Base-by-base conservation (phyloP, 1,140 invertebrate species). In the Aphelenchoides fujianensis region DNA sequence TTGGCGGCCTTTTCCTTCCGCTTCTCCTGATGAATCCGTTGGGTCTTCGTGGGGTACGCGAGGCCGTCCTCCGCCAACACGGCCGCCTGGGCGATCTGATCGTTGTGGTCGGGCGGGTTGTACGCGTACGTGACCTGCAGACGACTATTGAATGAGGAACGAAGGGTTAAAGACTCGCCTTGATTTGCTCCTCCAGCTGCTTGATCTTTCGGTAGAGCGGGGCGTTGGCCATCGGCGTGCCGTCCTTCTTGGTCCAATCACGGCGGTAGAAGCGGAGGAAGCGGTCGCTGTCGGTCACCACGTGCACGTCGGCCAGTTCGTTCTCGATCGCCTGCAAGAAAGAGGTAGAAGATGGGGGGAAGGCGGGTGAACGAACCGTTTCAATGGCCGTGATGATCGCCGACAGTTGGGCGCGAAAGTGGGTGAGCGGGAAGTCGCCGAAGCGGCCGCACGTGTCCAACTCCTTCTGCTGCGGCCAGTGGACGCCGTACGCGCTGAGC, bases 241-340 rank as follows among this genome's bases (percentile, higher is more conserved):
- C 69, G 52, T 70, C 34, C 9, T 30, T 34, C 23, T 70, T 70
- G 2, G 30, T 69, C 69, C 69, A 70, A 16, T 68, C 37, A 9
- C 2, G 3, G 23, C 31, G 19, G 61, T 70, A 37, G 34, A 36
- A 37, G 28, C 35, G 27, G 32, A 70, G 27, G 35, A 70, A 70
- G 1, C 54, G 19, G 23, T 69, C 9, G 1, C 19, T 28, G 2
- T 70, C 69, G 31, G 31, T 37, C 12, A 70, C 61, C n/a, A 70
- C 54, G 16, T 28, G 12, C 48, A 70, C 30, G 12, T 70, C 62
- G 2, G 27, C 16, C 0, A 67, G 19, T 12, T 23, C 37, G 9
- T 37, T 27, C n/a, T 32, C 30, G 41, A 32, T 70, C 12, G 61
- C 61, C 59, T 67, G 54, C 16, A 64, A 31, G 12, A 64, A n/a